These are phyloP conservation scores for Drosophila orosa DNA, from an alignment of 1,140 invertebrate species.

Conservation along the genomic window DNA sequence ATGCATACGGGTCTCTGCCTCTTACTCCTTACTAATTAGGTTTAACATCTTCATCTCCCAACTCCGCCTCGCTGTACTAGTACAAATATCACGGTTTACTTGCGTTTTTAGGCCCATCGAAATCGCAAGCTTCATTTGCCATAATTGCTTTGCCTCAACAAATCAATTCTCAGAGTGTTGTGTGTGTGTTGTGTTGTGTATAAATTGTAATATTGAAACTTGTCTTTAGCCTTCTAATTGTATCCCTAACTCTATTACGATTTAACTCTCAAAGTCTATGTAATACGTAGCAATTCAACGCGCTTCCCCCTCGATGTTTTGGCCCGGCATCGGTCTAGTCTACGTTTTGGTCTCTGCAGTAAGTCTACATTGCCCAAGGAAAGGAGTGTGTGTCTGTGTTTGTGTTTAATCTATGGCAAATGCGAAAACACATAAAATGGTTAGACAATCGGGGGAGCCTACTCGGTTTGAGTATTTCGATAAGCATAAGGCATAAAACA, in stretches of 20 bases:
- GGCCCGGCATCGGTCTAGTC: slow-evolving; percentile 42
- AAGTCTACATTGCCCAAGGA: slow-evolving; percentile 45
- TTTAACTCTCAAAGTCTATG: slow-evolving; percentile 42
- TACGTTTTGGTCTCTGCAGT: slow-evolving; percentile 56
- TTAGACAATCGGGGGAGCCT: slow-evolving; percentile 24
- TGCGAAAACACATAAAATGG: slow-evolving; percentile 23
- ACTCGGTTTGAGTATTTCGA: slow-evolving; percentile 45
- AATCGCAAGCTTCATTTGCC: slow-evolving; percentile 56
- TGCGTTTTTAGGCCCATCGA: slow-evolving; percentile 58
- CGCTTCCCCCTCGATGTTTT: slow-evolving; percentile 16
- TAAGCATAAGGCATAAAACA: slow-evolving; percentile 11
- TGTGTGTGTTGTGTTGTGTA: slow-evolving; percentile 15
- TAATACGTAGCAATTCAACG: slow-evolving; percentile 36
- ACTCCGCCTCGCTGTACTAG: slow-evolving; percentile 63
- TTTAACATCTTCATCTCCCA: slow-evolving; percentile 52
- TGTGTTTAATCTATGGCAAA: slow-evolving; percentile 9
- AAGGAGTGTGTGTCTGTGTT: slow-evolving; percentile 1
- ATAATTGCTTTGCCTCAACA: slow-evolving; percentile 47
- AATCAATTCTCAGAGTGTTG: slow-evolving; percentile 37
- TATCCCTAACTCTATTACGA: slow-evolving; percentile 12
- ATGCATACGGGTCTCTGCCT: slow-evolving; percentile 26
- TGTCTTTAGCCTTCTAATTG: slow-evolving; percentile 36
- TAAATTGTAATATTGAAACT: slow-evolving; percentile 37
- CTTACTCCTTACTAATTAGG: slow-evolving; percentile 29
- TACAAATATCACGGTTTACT: slow-evolving; percentile 81